These are phyloP conservation scores for Willowsia nigromaculata DNA, from an alignment of 2,888 invertebrate species.

Conservation along the genomic window DNA sequence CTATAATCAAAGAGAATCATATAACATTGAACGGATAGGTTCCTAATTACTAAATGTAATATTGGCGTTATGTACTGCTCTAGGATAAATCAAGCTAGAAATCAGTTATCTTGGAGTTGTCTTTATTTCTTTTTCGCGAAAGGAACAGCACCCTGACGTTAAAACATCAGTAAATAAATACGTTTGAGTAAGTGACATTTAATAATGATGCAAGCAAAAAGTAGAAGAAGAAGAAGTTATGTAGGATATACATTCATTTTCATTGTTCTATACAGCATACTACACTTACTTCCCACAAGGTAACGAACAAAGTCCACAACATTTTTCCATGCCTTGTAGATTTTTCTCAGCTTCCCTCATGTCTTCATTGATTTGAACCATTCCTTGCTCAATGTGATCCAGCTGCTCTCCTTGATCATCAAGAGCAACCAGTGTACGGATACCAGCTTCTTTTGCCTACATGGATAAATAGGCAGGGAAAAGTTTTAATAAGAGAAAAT, in stretches of 20 bases:
- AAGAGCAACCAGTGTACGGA: slow-evolving; percentile 99
- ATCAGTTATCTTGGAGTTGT: too few species aligned
- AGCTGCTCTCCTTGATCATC: slow-evolving; percentile 99
- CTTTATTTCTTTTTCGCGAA: too few species aligned
- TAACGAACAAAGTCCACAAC: slow-evolving; percentile 98
- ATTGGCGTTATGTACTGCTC: too few species aligned
- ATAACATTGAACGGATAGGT: too few species aligned
- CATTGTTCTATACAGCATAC: neutral
- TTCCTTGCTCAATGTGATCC: slow-evolving; percentile 99
- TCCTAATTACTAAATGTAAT: too few species aligned
- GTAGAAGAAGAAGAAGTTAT: neutral
- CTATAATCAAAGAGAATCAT: too few species aligned
- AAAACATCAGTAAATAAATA: too few species aligned
- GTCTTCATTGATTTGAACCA: slow-evolving; percentile 99
- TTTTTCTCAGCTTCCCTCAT: slow-evolving; percentile 99
- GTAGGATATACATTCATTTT: neutral
- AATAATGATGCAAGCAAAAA: neutral
- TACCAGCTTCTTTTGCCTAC: slow-evolving; percentile 99
- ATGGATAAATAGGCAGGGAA: too few species aligned
- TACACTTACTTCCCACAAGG: slow-evolving; percentile 97
- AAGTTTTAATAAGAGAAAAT: slow-evolving; percentile 55
- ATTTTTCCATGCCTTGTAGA: slow-evolving; percentile 99
- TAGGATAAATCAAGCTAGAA: too few species aligned
- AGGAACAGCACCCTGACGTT: too few species aligned
- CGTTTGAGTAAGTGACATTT: too few species aligned